Conservation (phyloP, 2,113 vertebrate species). For the Callithrix jacchus region DNA sequence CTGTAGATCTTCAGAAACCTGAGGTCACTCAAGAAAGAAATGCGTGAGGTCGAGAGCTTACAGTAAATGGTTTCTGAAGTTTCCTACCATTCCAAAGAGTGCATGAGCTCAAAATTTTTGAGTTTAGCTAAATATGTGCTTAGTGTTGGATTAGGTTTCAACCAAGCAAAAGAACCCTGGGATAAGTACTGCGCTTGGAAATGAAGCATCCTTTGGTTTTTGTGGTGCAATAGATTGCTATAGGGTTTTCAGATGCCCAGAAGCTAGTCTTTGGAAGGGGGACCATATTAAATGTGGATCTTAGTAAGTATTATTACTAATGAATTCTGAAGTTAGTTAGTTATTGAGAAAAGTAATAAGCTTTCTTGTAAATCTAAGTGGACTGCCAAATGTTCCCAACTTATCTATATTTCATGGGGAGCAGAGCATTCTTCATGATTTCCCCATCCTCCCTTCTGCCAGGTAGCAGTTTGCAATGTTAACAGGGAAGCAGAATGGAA, state of each 20-base stretch:
- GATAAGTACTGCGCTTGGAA: neutral
- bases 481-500: slow-evolving; percentile 1
- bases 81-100: neutral
- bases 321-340: slow-evolving; percentile 30
- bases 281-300: slow-evolving; percentile 56
- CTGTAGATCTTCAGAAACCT: neutral
- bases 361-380: slow-evolving; percentile 6
- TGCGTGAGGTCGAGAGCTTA: neutral
- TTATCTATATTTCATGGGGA: slow-evolving; percentile 2
- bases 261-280: slow-evolving; percentile 64
- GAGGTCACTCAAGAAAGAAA: neutral
- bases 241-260: neutral
- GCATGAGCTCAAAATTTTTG: neutral
- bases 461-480: neutral
- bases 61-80: neutral
- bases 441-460: neutral
- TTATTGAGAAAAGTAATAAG: neutral
- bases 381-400: neutral
- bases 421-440: neutral
- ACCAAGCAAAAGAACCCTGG: neutral
- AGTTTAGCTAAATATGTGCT: slow-evolving; percentile 12
- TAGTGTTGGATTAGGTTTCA: neutral
- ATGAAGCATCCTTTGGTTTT: slow-evolving; percentile 61
- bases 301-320: slow-evolving; percentile 56
- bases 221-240: slow-evolving; percentile 63